Evolutionary conservation across 23 tunicate species (phyloP).

Genomic region (Halocynthia aurantium): DNA sequence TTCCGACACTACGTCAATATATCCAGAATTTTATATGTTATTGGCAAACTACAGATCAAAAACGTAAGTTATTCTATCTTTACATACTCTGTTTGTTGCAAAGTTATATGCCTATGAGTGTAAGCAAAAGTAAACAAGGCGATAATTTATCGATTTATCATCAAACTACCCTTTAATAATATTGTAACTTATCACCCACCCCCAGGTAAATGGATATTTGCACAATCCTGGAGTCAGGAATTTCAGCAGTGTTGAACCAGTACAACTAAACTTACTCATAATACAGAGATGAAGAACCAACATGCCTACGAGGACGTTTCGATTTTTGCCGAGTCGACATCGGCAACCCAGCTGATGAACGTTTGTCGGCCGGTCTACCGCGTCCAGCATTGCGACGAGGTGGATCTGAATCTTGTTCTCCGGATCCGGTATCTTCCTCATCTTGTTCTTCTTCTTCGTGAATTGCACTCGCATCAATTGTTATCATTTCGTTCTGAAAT

Average conservation of each 20-base stretch:
- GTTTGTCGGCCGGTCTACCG: conserved; percentile 43
- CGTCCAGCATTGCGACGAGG: conserved; percentile 5
- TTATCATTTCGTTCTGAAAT: conserved; percentile 9
- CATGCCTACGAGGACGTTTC: conserved; percentile 72
- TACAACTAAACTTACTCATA: conserved; percentile 47
- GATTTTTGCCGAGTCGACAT: conserved; percentile 74
- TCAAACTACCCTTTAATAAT: too few relatives aligned
- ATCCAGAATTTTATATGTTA: too few relatives aligned
- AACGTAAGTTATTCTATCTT: not conserved
- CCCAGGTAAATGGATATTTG: too few relatives aligned
- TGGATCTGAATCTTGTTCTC: conserved; percentile 2
- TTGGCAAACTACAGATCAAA: not conserved
- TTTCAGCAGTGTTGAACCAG: too few relatives aligned
- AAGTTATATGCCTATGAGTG: too few relatives aligned
- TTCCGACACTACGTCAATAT: too few relatives aligned
- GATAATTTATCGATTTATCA: too few relatives aligned
- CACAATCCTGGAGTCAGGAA: too few relatives aligned
- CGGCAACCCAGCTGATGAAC: conserved; percentile 18
- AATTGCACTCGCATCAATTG: conserved; percentile 22
- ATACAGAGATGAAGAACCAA: conserved; percentile 32
- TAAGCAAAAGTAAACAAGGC: too few relatives aligned
- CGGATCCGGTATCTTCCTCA: not conserved
- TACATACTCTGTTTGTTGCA: too few relatives aligned
- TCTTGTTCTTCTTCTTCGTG: conserved; percentile 9
- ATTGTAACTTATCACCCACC: too few relatives aligned